phyloP scores from a whole-genome alignment of 1,140 invertebrate species.

The Drosophila repletoides region DNA sequence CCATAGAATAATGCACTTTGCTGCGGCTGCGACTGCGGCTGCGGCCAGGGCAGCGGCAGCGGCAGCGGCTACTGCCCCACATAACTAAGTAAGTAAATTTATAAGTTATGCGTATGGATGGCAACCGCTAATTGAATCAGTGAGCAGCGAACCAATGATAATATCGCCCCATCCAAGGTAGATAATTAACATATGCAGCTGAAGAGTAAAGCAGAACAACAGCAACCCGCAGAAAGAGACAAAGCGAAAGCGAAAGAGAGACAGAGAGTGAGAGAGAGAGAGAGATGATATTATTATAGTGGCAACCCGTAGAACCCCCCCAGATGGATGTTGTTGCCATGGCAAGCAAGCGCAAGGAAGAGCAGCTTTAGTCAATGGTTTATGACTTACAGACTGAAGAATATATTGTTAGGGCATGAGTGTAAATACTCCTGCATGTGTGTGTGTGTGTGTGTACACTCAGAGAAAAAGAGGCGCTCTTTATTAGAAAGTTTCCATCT shows the following conservation, averaged over 20 bases:
- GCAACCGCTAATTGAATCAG: constrained; percentile 74
- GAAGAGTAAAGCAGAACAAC: background rate
- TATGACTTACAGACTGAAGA: constrained; percentile 32
- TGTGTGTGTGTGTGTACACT: background rate
- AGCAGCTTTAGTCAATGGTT: constrained; percentile 28
- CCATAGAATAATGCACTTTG: constrained; percentile 65
- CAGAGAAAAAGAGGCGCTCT: too few relatives aligned
- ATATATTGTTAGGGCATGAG: constrained; percentile 1
- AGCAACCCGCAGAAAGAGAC: background rate
- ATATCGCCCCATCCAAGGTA: constrained; percentile 46
- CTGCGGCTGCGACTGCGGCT: constrained; percentile 27
- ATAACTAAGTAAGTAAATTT: constrained; percentile 5
- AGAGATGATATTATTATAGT: too few relatives aligned
- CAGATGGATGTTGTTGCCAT: constrained; percentile 32
- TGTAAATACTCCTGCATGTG: background rate
- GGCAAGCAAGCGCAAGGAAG: constrained; percentile 19
- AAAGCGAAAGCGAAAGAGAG: background rate
- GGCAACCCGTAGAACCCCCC: background rate
- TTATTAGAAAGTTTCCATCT: too few relatives aligned
- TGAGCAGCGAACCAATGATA: constrained; percentile 36
- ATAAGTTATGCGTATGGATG: constrained; percentile 51
- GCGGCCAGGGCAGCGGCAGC: too few relatives aligned
- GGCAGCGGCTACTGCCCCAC: background rate
- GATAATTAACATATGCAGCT: constrained; percentile 69
- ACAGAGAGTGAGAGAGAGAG: background rate